Base-by-base conservation (phyloP, 2,888 invertebrate genomes). In the Priapulus caudatus region DNA sequence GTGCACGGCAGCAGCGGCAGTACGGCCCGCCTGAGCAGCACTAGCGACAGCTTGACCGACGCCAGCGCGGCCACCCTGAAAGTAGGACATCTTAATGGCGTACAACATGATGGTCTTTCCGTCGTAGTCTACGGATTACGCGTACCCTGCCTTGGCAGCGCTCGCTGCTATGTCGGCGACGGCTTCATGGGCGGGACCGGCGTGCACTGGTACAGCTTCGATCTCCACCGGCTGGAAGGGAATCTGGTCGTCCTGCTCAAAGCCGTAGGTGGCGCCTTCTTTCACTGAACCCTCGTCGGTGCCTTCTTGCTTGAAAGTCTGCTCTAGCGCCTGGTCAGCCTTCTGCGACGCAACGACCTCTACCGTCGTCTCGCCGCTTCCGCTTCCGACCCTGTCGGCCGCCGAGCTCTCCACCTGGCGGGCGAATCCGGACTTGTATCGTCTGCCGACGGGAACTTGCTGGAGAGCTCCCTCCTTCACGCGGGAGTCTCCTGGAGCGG, bases 201-300 rank as follows among this genome's bases (percentile, higher is more conserved):
- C n/a, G 33, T 33, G 33, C n/a, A 33, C 33, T 10, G 33, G 33
- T 33, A 33, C n/a, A 10, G 33, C 10, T 33, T 33, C 33, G 10
- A 33, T n/a, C 10, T 10, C 33, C n/a, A 33, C 33, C n/a, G 33
- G 33, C n/a, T 33, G 33, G n/a, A 10, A 33, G 10, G 10, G 10
- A n/a, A 33, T 33, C n/a, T 33, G 10, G 10, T 10, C 33, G 33
- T 33, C n/a, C n/a, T 33, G 10, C 33, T 33, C 10, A n/a, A 33
- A 33, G n/a, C 33, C 33, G n/a, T 33, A 33, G 33, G 33, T 33
- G 33, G 33, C 33, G 33, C 33, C 33, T n/a, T 33, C 33, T 33
- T 33, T n/a, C 33, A 33, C 33, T 10, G 10, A 10, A n/a, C 33
- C 33, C n/a, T 33, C 33, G 10, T n/a, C 33, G 10, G 10, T n/a